Percentiles rank a stretch among this genome's conserved stretches.
Conservation (phyloP, 2,888 invertebrate species). For the Dromius quadrimaculatus region DNA sequence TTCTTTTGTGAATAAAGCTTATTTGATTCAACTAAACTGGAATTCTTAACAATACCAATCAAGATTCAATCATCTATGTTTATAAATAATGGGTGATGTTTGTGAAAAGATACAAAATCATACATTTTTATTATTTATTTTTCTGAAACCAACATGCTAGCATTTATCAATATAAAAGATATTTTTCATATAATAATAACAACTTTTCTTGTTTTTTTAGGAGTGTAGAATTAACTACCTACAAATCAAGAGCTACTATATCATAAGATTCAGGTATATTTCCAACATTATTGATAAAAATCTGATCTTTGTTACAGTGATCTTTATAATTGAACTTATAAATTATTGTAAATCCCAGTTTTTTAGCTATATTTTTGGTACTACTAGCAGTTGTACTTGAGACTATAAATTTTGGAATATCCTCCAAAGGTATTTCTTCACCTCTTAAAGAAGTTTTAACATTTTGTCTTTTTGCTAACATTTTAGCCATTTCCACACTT, state of each 20-base stretch:
- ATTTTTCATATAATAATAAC: too few species aligned
- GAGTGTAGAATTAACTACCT: too few species aligned
- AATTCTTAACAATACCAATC: too few species aligned
- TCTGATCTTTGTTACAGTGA: constrained; percentile 71
- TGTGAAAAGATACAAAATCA: too few species aligned
- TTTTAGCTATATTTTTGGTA: constrained; percentile 72
- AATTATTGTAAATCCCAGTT: constrained; percentile 70
- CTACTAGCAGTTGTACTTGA: constrained; percentile 73
- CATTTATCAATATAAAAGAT: too few species aligned
- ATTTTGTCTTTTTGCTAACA: constrained; percentile 56
- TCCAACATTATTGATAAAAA: constrained; percentile 71
- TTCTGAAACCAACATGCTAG: too few species aligned
- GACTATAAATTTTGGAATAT: constrained; percentile 70
- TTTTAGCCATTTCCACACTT: constrained; percentile 70
- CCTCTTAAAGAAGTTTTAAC: constrained; percentile 58
- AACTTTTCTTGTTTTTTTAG: too few species aligned
- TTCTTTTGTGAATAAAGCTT: too few species aligned
- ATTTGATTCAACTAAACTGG: too few species aligned
- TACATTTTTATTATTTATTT: too few species aligned
- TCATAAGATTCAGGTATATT: constrained; percentile 56
- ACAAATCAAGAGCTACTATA: not conserved
- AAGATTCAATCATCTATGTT: too few species aligned
- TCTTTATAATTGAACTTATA: constrained; percentile 69
- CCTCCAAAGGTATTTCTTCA: constrained; percentile 56
- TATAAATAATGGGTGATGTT: too few species aligned